phyloP scores from a whole-genome alignment of 2,113 vertebrate species.

The Protobothrops mucrosquamatus region DNA sequence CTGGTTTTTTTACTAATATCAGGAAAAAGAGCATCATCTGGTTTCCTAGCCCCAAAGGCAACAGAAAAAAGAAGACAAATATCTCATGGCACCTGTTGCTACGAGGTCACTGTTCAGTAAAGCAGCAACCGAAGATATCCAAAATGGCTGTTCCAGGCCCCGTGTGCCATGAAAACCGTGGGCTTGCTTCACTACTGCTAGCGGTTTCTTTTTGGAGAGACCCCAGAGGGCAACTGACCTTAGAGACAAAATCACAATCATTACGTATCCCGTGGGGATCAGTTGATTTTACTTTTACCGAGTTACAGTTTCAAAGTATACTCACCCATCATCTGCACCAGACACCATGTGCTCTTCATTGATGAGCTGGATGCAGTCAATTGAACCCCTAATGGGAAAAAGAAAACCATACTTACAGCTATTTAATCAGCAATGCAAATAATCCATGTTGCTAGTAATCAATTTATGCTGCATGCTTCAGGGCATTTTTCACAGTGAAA shows the following conservation, averaged over 20 bases:
- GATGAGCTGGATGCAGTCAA: constrained; percentile 94
- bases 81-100: constrained; percentile 77
- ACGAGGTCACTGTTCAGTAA: constrained; percentile 85
- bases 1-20: not conserved
- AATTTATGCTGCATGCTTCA: not conserved
- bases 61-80: not conserved
- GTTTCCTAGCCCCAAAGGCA: not conserved
- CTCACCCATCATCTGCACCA: constrained; percentile 91
- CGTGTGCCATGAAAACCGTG: constrained; percentile 78
- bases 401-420: not conserved
- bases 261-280: not conserved
- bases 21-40: not conserved
- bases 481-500: not conserved
- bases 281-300: too few relatives aligned
- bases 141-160: constrained; percentile 81
- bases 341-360: constrained; percentile 96
- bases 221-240: constrained; percentile 89
- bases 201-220: constrained; percentile 90
- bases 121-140: constrained; percentile 82
- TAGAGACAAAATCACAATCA: constrained; percentile 26
- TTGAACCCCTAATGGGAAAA: constrained; percentile 80
- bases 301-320: fast-evolving
- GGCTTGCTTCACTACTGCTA: constrained; percentile 78
- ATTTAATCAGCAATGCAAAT: not conserved
- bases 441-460: not conserved